phyloP scores from a whole-genome alignment of 2,113 vertebrate genomes.

The Tautogolabrus adspersus region DNA sequence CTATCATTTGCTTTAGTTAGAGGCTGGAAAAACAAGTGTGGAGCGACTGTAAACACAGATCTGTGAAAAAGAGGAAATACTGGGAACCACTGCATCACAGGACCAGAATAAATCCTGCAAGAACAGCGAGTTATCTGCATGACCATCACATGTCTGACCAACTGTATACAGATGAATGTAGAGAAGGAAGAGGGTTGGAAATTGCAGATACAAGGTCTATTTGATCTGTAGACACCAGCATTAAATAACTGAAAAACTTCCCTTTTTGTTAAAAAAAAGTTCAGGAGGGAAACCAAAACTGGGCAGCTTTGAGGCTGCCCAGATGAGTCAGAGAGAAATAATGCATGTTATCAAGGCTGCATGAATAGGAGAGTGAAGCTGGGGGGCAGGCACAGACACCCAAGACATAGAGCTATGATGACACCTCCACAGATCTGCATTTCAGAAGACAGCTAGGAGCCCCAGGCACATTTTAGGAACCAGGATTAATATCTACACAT shows the following conservation, averaged over 20 bases:
- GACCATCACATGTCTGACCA: slow-evolving; percentile 56
- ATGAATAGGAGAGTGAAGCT: slow-evolving; percentile 69
- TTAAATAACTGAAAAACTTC: slow-evolving; percentile 43
- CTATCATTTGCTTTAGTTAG: slow-evolving; percentile 69
- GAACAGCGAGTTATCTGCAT: slow-evolving; percentile 32
- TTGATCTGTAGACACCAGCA: slow-evolving; percentile 56
- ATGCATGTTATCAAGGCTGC: slow-evolving; percentile 69
- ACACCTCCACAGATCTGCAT: slow-evolving; percentile 78
- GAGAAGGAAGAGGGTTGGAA: background rate
- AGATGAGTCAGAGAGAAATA: slow-evolving; percentile 78
- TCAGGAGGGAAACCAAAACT: slow-evolving; percentile 46
- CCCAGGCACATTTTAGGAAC: slow-evolving; percentile 59
- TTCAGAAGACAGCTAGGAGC: slow-evolving; percentile 74
- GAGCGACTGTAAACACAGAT: slow-evolving; percentile 58
- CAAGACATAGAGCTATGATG: slow-evolving; percentile 74
- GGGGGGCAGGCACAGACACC: slow-evolving; percentile 71
- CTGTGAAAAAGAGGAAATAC: slow-evolving; percentile 54
- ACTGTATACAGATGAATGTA: slow-evolving; percentile 26
- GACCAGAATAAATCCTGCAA: slow-evolving; percentile 37
- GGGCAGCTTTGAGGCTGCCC: slow-evolving; percentile 45
- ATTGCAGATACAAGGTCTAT: slow-evolving; percentile 29
- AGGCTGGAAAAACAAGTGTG: slow-evolving; percentile 38
- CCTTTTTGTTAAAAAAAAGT: slow-evolving; percentile 23
- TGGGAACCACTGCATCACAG: slow-evolving; percentile 49
- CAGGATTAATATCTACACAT: slow-evolving; percentile 72